Evolutionary conservation across 2,888 invertebrate species (phyloP).

Genomic region (Euproctis similis): DNA sequence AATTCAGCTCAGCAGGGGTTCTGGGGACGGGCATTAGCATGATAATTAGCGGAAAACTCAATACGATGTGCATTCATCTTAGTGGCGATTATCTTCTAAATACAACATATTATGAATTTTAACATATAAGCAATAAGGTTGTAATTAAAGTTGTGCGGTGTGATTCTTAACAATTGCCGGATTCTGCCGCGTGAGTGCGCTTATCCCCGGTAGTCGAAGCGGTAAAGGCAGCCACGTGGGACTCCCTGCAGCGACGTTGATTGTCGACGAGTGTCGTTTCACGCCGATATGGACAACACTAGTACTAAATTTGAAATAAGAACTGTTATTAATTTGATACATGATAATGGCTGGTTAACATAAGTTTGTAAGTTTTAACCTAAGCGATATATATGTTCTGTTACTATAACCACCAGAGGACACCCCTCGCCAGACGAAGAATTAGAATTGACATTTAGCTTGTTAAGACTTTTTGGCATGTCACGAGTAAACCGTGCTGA

Average conservation of each 20-base stretch:
- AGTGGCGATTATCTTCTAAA: slow-evolving; percentile 17
- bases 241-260: slow-evolving; percentile 60
- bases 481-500: too few relatives aligned
- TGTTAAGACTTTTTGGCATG: too few relatives aligned
- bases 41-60: slow-evolving; percentile 61
- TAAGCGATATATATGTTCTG: too few relatives aligned
- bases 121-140: slow-evolving; percentile 7
- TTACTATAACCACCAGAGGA: too few relatives aligned
- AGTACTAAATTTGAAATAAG: slow-evolving; percentile 38
- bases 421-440: too few relatives aligned
- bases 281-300: slow-evolving; percentile 55
- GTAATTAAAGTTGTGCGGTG: slow-evolving; percentile 9
- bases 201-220: slow-evolving; percentile 35
- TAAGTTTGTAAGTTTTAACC: too few relatives aligned
- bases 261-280: slow-evolving; percentile 65
- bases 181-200: slow-evolving; percentile 50
- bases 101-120: slow-evolving; percentile 9
- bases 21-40: slow-evolving; percentile 43
- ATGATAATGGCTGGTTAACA: too few relatives aligned
- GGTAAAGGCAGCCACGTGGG: slow-evolving; percentile 53
- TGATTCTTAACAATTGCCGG: slow-evolving; percentile 34
- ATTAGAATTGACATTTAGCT: too few relatives aligned
- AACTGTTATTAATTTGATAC: slow-evolving; percentile 19
- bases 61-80: slow-evolving; percentile 41
- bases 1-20: slow-evolving; percentile 39